These are phyloP conservation scores for Diplazon laetatorius DNA, from an alignment of 2,888 invertebrate genomes.

Conservation along the genomic window DNA sequence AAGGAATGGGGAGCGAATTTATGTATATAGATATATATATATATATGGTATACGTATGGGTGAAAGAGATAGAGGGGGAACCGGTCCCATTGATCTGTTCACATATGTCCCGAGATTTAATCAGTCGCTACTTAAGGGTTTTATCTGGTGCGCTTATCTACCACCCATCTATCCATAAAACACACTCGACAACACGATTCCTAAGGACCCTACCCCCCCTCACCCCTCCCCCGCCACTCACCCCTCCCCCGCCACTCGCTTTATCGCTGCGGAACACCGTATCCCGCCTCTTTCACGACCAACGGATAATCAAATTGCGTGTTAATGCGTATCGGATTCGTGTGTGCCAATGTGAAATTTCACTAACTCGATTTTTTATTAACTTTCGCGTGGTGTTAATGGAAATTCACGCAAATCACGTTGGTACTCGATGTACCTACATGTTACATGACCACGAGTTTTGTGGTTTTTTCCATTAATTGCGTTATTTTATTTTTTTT, in stretches of 20 bases:
- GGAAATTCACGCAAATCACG: conserved; percentile 76
- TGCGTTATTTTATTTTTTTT: too few relatives aligned
- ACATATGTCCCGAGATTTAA: conserved; percentile 82
- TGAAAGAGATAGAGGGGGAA: conserved; percentile 51
- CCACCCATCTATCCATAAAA: conserved; percentile 61
- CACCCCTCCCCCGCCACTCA: conserved; percentile 38
- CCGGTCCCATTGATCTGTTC: conserved; percentile 77
- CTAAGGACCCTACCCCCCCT: conserved; percentile 46
- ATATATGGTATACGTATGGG: not conserved
- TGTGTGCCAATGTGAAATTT: conserved; percentile 74
- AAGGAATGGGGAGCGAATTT: conserved; percentile 49
- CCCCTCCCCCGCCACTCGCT: conserved; percentile 8
- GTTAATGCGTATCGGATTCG: conserved; percentile 78
- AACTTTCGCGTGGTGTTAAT: conserved; percentile 68
- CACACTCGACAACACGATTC: conserved; percentile 50
- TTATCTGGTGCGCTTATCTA: conserved; percentile 72
- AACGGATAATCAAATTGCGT: conserved; percentile 78
- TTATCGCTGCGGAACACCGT: conserved; percentile 49
- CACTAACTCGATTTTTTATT: conserved; percentile 75
- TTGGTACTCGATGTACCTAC: conserved; percentile 45
- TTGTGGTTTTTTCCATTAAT: conserved; percentile 3
- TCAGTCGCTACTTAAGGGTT: conserved; percentile 80
- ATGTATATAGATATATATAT: conserved; percentile 33
- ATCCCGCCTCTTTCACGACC: conserved; percentile 56
- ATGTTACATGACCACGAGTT: not conserved